Evolutionary conservation across 2,888 invertebrate species (phyloP), one percentile per base, ranked within the genome.

Genomic region (Bedellia somnulentella): DNA sequence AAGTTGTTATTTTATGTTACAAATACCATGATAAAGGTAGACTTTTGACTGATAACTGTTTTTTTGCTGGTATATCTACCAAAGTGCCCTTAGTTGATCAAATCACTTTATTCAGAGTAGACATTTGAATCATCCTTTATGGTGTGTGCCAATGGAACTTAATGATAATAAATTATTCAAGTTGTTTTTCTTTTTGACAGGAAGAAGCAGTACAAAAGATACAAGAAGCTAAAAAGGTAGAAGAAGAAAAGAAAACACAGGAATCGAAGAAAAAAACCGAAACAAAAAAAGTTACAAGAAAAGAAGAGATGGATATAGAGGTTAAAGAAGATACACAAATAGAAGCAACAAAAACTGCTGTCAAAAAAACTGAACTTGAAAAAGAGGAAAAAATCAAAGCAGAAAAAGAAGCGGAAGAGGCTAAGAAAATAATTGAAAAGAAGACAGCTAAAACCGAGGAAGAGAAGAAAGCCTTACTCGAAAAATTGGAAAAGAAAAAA

Each of bases 371-470:
- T 29, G 66, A 66, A 43, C 48, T 57, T 18, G 71, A 68, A 35
- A 54, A 68, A 35, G 33, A 53, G 35, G 55, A 60, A 40, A 48
- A 47, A 33, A 46, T 47, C 37, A 62, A 52, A 44, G 54, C 62
- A 32, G 60, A 70, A 38, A 47, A 59, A 37, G 66, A 71, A 45
- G 57, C 67, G 15, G 76, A 75, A 44, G 80, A 79, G 46, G 66
- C 78, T 15, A 73, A 67, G 40, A 68, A 60, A 38, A 44, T 67
- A 30, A 44, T 68, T 21, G 66, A 73, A 49, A 68, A 63, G 51
- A 68, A 77, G 54, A 67, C 71, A 10, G 57, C 67, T 11, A 75
- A 75, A 40, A 68, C 77, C 27, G 76, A 75, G 44, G 70, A 68
- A 47, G 71, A 77, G 44, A 73, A 77, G 52, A 75, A 67, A 35